phyloP scores from a whole-genome alignment of 2,113 vertebrate species.

The Engystomops pustulosus region DNA sequence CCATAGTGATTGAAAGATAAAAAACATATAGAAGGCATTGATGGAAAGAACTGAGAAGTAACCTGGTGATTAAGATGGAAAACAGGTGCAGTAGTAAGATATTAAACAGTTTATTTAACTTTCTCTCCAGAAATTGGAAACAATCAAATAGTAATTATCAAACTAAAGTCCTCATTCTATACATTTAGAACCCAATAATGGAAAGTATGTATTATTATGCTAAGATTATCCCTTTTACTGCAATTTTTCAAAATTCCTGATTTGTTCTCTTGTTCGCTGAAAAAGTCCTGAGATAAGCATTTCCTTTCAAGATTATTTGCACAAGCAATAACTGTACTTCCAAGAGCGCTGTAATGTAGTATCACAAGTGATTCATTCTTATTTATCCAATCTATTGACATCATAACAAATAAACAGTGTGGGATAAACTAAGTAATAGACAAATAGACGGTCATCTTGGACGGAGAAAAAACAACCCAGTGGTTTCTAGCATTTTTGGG shows the following conservation, averaged over 20 bases:
- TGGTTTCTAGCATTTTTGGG: background rate
- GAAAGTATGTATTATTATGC: too few relatives aligned
- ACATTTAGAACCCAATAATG: too few relatives aligned
- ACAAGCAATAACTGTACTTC: background rate
- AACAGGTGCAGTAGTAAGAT: too few relatives aligned
- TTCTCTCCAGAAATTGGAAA: too few relatives aligned
- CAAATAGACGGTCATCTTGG: constrained; percentile 2
- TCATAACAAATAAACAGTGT: background rate
- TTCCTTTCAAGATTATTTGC: background rate
- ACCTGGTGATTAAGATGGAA: too few relatives aligned
- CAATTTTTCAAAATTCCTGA: background rate
- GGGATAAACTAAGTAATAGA: background rate
- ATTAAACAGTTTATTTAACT: too few relatives aligned
- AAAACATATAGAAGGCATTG: too few relatives aligned
- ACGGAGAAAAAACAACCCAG: background rate
- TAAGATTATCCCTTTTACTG: too few relatives aligned
- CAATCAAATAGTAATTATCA: too few relatives aligned
- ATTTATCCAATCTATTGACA: background rate
- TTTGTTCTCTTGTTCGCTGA: background rate
- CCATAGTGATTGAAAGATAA: too few relatives aligned
- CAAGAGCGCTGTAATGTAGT: background rate
- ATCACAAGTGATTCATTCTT: background rate
- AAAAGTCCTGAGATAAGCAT: background rate
- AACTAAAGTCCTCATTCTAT: too few relatives aligned
- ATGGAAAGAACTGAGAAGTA: too few relatives aligned